Evolutionary conservation across 1,140 invertebrate species (phyloP).

Genomic region (Hylaeus volcanicus): DNA sequence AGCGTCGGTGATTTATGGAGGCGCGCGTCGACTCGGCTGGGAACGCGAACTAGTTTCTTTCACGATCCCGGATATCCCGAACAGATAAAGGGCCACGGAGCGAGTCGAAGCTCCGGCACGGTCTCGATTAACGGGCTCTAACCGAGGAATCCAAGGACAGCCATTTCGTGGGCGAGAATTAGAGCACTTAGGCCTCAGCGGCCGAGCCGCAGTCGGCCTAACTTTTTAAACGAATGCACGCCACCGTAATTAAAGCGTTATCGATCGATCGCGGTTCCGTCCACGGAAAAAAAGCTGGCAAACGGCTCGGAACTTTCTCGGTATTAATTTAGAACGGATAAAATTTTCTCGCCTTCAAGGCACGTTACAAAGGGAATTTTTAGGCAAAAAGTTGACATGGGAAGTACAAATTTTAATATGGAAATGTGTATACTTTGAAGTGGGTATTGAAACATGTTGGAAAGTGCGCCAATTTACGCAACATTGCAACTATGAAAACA

Average conservation of each 20-base stretch:
- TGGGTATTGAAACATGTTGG: too few species aligned
- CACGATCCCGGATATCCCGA: conserved; percentile 47
- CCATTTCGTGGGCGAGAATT: conserved; percentile 57
- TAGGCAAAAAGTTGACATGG: too few species aligned
- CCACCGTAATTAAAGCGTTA: conserved; percentile 44
- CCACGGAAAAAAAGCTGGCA: background rate
- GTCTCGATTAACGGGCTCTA: conserved; percentile 47
- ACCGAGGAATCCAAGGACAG: conserved; percentile 53
- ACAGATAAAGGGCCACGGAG: conserved; percentile 55
- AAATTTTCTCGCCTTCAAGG: too few species aligned
- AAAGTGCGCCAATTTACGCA: too few species aligned
- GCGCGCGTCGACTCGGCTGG: background rate
- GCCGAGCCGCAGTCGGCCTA: conserved; percentile 39
- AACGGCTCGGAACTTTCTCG: too few species aligned
- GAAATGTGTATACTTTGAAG: too few species aligned
- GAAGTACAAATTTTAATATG: too few species aligned
- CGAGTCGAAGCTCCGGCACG: conserved; percentile 1
- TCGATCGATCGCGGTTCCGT: conserved; percentile 36
- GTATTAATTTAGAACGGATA: too few species aligned
- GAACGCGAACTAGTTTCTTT: conserved; percentile 12
- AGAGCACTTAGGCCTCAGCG: conserved; percentile 57
- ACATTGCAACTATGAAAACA: too few species aligned
- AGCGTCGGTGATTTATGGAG: conserved; percentile 18
- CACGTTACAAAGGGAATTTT: too few species aligned
- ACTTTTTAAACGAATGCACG: conserved; percentile 60